Evolutionary conservation across 2,113 vertebrate genomes (phyloP), one percentile per base, ranked within the genome.

Genomic region (Cebidichthys violaceus): DNA sequence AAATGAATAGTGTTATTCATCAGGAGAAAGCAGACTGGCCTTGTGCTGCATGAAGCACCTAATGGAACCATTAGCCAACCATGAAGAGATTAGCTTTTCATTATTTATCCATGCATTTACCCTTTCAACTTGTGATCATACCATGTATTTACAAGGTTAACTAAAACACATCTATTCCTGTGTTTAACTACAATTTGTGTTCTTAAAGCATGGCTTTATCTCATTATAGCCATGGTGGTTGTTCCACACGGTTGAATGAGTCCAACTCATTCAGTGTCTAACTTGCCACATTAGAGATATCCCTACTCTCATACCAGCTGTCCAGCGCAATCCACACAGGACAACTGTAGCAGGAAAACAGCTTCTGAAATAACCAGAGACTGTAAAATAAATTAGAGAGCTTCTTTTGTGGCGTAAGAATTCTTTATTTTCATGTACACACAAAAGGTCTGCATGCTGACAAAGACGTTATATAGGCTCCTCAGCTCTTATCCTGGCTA

Each of bases 251-350:
- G 3, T 75, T 81, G 43, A 45, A 27, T 67, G 66, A 0, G 70
- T 61, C 29, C 27, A 54, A 13, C 29, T 72, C 2, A 59, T 72
- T 68, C 39, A 33, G 15, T 50, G 17, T 75, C 64, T 57, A 71
- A 64, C 64, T 31, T 52, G 72, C 62, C 47, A 72, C 69, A 71
- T 17, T 17, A 60, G 52, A 76, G 67, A 75, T 57, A 50, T 64
- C 71, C 29, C 17, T 57, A 14, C 65, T 85, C 76, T 79, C 41
- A 62, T 24, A 81, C 55, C 72, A 82, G 76, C 76, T 85, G 86
- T 75, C 37, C 45, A 31, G n/a, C 70, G 31, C 24, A 72, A 69
- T 43, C 50, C 70, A 79, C 81, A 41, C 54, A 55, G 39, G 37
- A 27, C 24, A 68, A 60, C 9, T 3, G 55, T 29, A 77, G 70